Conservation (phyloP, 2,797 vertebrate genomes). For the Periophthalmus magnuspinnatus region DNA sequence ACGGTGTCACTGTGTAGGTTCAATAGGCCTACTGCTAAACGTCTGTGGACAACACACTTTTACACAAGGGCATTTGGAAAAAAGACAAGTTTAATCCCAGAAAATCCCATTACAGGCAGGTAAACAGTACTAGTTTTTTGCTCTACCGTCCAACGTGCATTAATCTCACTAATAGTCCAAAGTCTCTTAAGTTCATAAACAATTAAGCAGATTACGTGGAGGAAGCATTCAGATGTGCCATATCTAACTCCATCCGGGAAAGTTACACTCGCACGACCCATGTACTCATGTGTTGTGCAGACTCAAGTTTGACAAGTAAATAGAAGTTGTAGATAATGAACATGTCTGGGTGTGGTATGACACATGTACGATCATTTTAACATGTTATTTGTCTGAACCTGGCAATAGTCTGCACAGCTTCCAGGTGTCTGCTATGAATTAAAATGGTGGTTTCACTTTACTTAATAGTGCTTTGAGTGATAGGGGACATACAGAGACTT, state of each 20-base stretch:
- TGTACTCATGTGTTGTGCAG: neutral
- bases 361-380: neutral
- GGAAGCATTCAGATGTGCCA: neutral
- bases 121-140: neutral
- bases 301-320: conserved; percentile 1
- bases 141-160: neutral
- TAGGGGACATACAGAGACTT: conserved; percentile 31
- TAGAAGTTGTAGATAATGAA: conserved; percentile 23
- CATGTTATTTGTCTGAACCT: conserved; percentile 29
- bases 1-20: neutral
- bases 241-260: neutral
- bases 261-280: neutral
- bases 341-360: neutral
- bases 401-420: conserved; percentile 23
- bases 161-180: conserved; percentile 5
- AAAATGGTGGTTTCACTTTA: conserved; percentile 50
- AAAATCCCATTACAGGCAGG: conserved; percentile 51
- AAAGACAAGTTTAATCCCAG: conserved; percentile 57
- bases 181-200: conserved; percentile 14
- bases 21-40: neutral
- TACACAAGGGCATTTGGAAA: conserved; percentile 57
- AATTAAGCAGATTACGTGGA: neutral
- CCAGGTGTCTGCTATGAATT: conserved; percentile 6
- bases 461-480: neutral
- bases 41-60: neutral